Evolutionary conservation across 2,888 invertebrate species (phyloP), one percentile per base, ranked within the genome.

Genomic region (Oligia strigilis): DNA sequence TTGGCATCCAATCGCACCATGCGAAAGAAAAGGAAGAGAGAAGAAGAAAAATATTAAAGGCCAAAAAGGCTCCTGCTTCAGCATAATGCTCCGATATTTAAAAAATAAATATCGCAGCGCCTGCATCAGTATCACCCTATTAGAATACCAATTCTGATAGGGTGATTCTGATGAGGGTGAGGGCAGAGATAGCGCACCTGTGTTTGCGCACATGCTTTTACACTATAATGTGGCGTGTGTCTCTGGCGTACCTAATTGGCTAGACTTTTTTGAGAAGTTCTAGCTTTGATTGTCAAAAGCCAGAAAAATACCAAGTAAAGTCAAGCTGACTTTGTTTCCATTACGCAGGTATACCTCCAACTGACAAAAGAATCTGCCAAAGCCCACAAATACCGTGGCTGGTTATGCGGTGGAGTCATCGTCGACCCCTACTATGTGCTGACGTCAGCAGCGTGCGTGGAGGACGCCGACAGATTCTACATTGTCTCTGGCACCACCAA

Each of bases 361-460:
- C 87, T 97, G 64, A 96, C 96, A 0, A 95, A 95, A 90, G 95
- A 96, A 78, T 97, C 97, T 1, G 96, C 96, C 0, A 97, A 97
- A 86, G 96, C 95, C 0, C 96, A 96, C 83, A 97, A 96, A 71
- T 97, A 96, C 85, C 93, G 95, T 0, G 96, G 96, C 70, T 97
- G 97, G 97, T 85, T 97, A 3, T 97, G 97, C 79, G 97, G 96
- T 0, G 97, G 97, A 0, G 96, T 97, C 49, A 96, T 97, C 19
- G 95, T 97, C 0, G 93, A 96, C 19, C 84, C 91, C 0, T 90
- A 87, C 76, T 97, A 96, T 55, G 97, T 97, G 3, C 92, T 97
- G 0, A 97, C 97, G 0, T 97, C 97, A 23, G 97, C 97, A 0
- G 97, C 97, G 0, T 97, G 97, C 58, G 97, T 97, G 0, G 97